phyloP scores from a whole-genome alignment of 2,888 invertebrate species.

The Podabrus alpinus region DNA sequence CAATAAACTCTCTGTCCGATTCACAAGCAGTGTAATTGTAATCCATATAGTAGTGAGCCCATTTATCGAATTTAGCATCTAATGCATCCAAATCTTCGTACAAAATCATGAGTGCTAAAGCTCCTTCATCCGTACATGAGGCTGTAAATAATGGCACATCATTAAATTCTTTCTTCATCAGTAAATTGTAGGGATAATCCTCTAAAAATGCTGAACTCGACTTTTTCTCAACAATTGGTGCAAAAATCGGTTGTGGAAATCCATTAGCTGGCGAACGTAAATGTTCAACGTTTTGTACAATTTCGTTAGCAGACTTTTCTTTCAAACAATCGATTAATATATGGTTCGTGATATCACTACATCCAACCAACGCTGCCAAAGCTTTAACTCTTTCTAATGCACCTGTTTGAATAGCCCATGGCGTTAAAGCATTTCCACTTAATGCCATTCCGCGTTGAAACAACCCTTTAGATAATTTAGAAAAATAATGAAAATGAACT shows the following conservation, averaged over 20 bases:
- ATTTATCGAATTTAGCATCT: background rate
- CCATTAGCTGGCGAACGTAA: slow-evolving; percentile 61
- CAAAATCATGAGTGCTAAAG: slow-evolving; percentile 65
- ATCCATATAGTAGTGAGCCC: background rate
- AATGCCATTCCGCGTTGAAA: slow-evolving; percentile 65
- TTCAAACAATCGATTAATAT: slow-evolving; percentile 66
- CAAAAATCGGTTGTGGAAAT: slow-evolving; percentile 58
- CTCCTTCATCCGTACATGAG: slow-evolving; percentile 72
- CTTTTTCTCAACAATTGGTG: slow-evolving; percentile 68
- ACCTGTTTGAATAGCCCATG: slow-evolving; percentile 58
- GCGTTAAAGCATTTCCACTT: slow-evolving; percentile 67
- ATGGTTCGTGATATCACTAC: slow-evolving; percentile 57
- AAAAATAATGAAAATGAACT: slow-evolving; percentile 71
- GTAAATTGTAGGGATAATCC: slow-evolving; percentile 66
- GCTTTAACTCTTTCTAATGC: slow-evolving; percentile 63
- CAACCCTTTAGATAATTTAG: slow-evolving; percentile 60
- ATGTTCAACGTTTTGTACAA: slow-evolving; percentile 56
- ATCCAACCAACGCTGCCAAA: slow-evolving; percentile 65
- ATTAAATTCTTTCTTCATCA: slow-evolving; percentile 63
- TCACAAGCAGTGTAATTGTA: background rate
- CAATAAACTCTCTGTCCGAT: background rate
- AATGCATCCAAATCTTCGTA: background rate
- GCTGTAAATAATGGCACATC: slow-evolving; percentile 72
- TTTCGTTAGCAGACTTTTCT: slow-evolving; percentile 60
- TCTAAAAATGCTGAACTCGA: slow-evolving; percentile 66